Conservation (phyloP, 2,888 invertebrate species). For the Zaprionus lineosus region DNA sequence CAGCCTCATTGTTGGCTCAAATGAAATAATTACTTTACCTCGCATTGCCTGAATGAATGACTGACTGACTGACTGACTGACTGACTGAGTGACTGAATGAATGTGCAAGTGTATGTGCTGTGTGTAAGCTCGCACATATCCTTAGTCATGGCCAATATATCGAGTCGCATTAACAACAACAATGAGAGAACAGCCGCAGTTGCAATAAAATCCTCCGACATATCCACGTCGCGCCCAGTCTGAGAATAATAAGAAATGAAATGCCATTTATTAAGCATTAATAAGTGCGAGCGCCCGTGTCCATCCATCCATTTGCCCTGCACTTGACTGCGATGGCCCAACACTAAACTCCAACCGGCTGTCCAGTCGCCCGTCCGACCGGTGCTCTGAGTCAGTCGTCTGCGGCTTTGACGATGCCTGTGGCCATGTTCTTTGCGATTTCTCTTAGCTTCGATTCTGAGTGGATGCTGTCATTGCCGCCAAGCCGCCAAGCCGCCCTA, state of each 20-base stretch:
- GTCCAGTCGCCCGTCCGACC: slow-evolving; percentile 5
- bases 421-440: slow-evolving; percentile 21
- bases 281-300: slow-evolving; percentile 80
- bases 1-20: slow-evolving; percentile 79
- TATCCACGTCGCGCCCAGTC: slow-evolving; percentile 71
- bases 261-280: slow-evolving; percentile 83
- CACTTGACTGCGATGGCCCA: slow-evolving; percentile 44
- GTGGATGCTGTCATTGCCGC: slow-evolving; percentile 4
- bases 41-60: slow-evolving; percentile 59
- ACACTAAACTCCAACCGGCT: slow-evolving; percentile 22
- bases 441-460: slow-evolving; percentile 4
- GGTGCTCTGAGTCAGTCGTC: slow-evolving; percentile 28
- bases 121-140: slow-evolving; percentile 42
- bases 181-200: slow-evolving; percentile 37
- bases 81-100: background rate
- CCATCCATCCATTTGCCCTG: slow-evolving; percentile 65
- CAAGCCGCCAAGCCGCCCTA: too few relatives aligned
- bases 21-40: slow-evolving; percentile 81
- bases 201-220: slow-evolving; percentile 72
- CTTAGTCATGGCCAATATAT: slow-evolving; percentile 79
- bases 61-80: slow-evolving; percentile 33
- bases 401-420: slow-evolving; percentile 25
- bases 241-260: slow-evolving; percentile 82
- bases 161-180: slow-evolving; percentile 72
- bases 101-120: background rate